These are phyloP conservation scores for Chionodraco myersi DNA, from an alignment of 2,113 vertebrate genomes.

Conservation along the genomic window DNA sequence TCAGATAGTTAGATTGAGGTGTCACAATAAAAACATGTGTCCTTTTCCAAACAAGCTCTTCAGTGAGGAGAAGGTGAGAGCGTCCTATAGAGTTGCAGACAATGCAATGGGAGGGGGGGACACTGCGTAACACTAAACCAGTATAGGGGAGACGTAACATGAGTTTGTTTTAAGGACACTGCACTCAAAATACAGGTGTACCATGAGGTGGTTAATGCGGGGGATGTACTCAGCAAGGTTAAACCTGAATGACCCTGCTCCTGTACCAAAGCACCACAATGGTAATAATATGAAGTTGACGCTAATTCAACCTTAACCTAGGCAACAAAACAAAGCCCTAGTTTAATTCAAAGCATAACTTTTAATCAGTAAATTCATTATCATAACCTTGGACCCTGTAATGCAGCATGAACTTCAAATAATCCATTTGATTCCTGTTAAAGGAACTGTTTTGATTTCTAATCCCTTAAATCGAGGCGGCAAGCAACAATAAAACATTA, in stretches of 20 bases:
- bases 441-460: neutral
- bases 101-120: constrained; percentile 20
- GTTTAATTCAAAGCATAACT: too few relatives aligned
- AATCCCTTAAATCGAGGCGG: neutral
- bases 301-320: too few relatives aligned
- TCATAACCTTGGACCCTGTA: neutral
- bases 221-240: neutral
- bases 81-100: constrained; percentile 19
- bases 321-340: too few relatives aligned
- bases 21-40: neutral
- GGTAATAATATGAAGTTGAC: too few relatives aligned
- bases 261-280: neutral
- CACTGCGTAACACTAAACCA: constrained; percentile 48
- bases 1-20: neutral
- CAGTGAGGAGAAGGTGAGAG: neutral
- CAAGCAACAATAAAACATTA: neutral
- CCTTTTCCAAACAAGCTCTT: neutral
- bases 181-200: constrained; percentile 28
- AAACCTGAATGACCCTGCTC: neutral
- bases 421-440: neutral
- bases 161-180: neutral
- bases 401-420: neutral
- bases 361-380: too few relatives aligned
- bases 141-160: constrained; percentile 26
- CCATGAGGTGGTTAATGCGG: neutral